Conservation (phyloP, 2,797 vertebrate species). For the Miichthys miiuy region DNA sequence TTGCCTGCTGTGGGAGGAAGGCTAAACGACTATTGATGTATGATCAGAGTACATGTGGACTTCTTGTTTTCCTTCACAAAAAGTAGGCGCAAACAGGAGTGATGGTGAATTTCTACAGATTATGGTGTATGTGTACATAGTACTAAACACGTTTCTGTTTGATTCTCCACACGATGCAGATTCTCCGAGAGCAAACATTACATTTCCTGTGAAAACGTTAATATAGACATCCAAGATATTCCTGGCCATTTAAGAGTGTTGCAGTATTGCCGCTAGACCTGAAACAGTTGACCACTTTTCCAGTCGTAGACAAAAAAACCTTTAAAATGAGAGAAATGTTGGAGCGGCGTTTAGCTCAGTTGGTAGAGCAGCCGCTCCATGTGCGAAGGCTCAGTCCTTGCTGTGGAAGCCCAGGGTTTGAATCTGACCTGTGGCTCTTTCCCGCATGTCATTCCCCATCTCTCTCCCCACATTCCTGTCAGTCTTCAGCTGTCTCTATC, state of each 20-base stretch:
- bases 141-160: background rate
- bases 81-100: background rate
- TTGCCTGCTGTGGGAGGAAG: conserved; percentile 36
- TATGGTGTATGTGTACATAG: background rate
- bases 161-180: background rate
- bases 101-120: background rate
- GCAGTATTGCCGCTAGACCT: too few species aligned
- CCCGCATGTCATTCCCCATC: too few species aligned
- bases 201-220: background rate
- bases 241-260: background rate
- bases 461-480: too few species aligned
- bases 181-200: background rate
- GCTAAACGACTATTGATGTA: conserved; percentile 42
- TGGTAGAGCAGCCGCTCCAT: too few species aligned
- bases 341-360: too few species aligned
- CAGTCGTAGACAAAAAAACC: too few species aligned
- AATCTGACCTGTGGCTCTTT: too few species aligned
- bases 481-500: too few species aligned
- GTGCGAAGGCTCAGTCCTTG: too few species aligned
- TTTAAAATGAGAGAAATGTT: too few species aligned
- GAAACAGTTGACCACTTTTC: too few species aligned
- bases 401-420: too few species aligned
- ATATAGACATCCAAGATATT: background rate
- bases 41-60: conserved; percentile 3
- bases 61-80: background rate